phyloP scores from a whole-genome alignment of 1,140 invertebrate species.

The Drosophila truncata region DNA sequence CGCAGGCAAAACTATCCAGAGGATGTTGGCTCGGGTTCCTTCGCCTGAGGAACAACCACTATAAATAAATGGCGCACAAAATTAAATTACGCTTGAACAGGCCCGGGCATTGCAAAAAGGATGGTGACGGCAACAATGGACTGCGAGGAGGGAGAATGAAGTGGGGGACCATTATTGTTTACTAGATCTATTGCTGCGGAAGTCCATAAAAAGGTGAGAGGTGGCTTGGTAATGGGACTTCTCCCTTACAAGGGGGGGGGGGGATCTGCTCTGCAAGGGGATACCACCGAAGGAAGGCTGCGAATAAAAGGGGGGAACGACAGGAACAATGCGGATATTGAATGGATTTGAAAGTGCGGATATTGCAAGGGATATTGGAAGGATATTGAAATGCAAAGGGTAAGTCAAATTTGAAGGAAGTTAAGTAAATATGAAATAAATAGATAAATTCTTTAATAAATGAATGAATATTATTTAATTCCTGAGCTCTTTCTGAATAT shows the following conservation, averaged over 20 bases:
- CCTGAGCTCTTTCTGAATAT: no score
- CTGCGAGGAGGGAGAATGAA: not conserved
- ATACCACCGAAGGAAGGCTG: conserved; percentile 1
- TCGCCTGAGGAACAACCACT: conserved; percentile 46
- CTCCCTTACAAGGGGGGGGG: conserved; percentile 8
- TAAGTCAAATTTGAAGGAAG: not conserved
- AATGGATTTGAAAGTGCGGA: conserved; percentile 3
- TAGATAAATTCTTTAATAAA: not conserved
- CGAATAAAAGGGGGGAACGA: not conserved
- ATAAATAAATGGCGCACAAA: conserved; percentile 80
- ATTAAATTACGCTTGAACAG: conserved; percentile 79
- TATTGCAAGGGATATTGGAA: conserved; percentile 8
- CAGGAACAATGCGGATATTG: conserved; percentile 20
- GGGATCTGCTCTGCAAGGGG: no score
- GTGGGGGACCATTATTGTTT: conserved; percentile 54
- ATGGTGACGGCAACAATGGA: conserved; percentile 7
- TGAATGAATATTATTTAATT: not conserved
- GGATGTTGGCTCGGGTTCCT: conserved; percentile 25
- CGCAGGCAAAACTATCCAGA: conserved; percentile 43
- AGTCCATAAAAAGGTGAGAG: conserved; percentile 68
- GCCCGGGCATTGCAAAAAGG: conserved; percentile 21
- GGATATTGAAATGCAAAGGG: conserved; percentile 20
- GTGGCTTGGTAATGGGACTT: conserved; percentile 9
- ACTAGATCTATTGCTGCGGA: conserved; percentile 72
- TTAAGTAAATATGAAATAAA: not conserved